These are phyloP conservation scores for Gallinago undulata DNA, from an alignment of 2,113 vertebrate species.

Conservation along the genomic window DNA sequence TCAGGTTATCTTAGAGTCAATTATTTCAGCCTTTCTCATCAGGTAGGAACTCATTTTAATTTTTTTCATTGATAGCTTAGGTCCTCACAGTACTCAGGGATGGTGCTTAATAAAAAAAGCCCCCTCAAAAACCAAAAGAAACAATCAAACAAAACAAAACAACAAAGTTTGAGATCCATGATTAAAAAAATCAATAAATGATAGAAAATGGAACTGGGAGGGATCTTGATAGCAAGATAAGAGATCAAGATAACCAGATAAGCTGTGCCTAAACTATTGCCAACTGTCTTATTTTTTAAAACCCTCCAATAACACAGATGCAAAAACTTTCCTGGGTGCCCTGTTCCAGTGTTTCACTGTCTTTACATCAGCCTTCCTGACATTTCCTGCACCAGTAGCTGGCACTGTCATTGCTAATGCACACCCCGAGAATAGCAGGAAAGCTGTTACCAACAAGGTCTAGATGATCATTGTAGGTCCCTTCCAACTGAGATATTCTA, in stretches of 20 bases:
- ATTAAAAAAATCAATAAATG: neutral
- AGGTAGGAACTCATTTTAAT: neutral
- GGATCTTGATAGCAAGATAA: neutral
- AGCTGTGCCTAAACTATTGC: neutral
- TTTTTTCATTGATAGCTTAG: neutral
- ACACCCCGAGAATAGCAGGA: neutral
- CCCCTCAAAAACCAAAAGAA: neutral
- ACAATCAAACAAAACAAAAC: neutral
- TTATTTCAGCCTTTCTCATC: neutral
- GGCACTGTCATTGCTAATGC: neutral
- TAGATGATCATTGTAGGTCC: neutral
- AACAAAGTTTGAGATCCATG: neutral
- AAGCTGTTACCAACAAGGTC: neutral
- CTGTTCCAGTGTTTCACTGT: neutral
- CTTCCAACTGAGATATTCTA: neutral
- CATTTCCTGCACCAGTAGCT: neutral
- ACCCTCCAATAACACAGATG: neutral
- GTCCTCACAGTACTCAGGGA: neutral
- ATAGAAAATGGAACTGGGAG: neutral
- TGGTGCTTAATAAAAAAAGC: neutral
- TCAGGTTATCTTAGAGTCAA: neutral
- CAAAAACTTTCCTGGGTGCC: neutral
- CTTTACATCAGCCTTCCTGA: neutral
- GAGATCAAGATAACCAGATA: neutral
- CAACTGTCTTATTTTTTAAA: neutral